Percentiles rank a stretch among this genome's conserved stretches.
phyloP scores from a whole-genome alignment of 2,888 invertebrate genomes.

The Ypsolopha sequella region DNA sequence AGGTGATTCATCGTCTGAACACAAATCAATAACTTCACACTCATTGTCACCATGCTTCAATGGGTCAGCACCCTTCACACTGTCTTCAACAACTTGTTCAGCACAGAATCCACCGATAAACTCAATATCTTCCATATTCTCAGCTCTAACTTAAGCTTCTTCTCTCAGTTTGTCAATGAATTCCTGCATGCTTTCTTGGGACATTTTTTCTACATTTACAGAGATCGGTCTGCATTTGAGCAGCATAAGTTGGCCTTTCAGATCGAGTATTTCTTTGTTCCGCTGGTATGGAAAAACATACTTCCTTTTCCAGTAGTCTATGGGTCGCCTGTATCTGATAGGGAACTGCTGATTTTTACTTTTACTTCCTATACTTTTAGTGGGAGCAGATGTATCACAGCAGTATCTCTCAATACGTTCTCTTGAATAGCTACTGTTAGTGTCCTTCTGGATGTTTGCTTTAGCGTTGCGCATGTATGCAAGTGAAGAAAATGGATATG shows the following conservation, averaged over 20 bases:
- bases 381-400: conserved; percentile 25
- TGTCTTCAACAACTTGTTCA: conserved; percentile 14
- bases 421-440: conserved; percentile 30
- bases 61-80: conserved; percentile 38
- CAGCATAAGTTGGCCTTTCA: conserved; percentile 59
- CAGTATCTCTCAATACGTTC: conserved; percentile 59
- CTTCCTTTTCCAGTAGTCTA: conserved; percentile 56
- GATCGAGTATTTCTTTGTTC: conserved; percentile 48
- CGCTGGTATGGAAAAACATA: conserved; percentile 53
- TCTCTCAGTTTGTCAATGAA: conserved; percentile 40
- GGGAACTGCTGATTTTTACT: conserved; percentile 50
- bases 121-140: conserved; percentile 49
- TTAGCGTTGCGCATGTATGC: conserved; percentile 52
- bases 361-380: conserved; percentile 47
- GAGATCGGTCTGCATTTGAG: conserved; percentile 61
- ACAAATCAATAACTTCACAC: conserved; percentile 76
- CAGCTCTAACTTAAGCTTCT: conserved; percentile 26
- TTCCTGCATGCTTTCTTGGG: conserved; percentile 45
- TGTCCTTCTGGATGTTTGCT: conserved; percentile 36
- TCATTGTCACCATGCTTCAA: conserved; percentile 39
- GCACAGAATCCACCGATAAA: conserved; percentile 43
- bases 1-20: conserved; percentile 74
- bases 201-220: conserved; percentile 54
- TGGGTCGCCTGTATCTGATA: conserved; percentile 49
- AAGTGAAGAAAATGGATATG: conserved; percentile 61